Evolutionary conservation across 1,140 invertebrate genomes (phyloP), one percentile per base, ranked within the genome.

Genomic region (Bombus sylvicola): DNA sequence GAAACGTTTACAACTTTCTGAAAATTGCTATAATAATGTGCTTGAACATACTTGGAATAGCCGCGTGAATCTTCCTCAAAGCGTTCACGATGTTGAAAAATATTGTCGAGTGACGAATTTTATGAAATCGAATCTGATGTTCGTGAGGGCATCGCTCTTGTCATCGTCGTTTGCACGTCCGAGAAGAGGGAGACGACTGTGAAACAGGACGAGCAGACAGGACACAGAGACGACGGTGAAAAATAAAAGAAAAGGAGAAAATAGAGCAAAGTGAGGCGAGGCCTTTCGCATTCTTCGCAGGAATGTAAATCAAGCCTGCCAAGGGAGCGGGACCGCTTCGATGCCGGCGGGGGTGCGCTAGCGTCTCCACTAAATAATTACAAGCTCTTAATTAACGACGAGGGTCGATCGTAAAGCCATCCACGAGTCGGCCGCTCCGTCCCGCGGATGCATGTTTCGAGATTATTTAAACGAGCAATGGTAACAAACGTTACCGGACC

Each of bases 321-420:
- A 85, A 90, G 87, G 87, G 86, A 89, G 87, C 85, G 91, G 89
- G 88, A 88, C 91, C 86, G 91, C 86, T 89, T 88, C 90, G 91
- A 89, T 93, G 94, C 92, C 94, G 94, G 91, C 94, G 94, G 94
- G 94, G 94, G 94, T 94, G 94, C 94, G 94, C 93, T 92, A 94
- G 92, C 93, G 93, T 94, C 93, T 93, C 92, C 92, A 93, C 94
- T 94, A 94, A 94, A 94, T 94, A 94, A 94, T 94, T 94, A 94
- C 94, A 94, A 94, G 93, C 94, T 94, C 94, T 94, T 94, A 94
- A 94, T 94, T 94, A 94, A 94, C 94, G 94, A 94, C 93, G 92
- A 93, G 93, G 91, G 92, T 87, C 91, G 92, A 92, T 94, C 94
- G 94, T 94, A 94, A 94, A 94, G 92, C 93, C 94, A 94, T 94